Evolutionary conservation across 1,140 invertebrate species (phyloP), one percentile per base, ranked within the genome.

Genomic region (Propsilocerus akamusi): DNA sequence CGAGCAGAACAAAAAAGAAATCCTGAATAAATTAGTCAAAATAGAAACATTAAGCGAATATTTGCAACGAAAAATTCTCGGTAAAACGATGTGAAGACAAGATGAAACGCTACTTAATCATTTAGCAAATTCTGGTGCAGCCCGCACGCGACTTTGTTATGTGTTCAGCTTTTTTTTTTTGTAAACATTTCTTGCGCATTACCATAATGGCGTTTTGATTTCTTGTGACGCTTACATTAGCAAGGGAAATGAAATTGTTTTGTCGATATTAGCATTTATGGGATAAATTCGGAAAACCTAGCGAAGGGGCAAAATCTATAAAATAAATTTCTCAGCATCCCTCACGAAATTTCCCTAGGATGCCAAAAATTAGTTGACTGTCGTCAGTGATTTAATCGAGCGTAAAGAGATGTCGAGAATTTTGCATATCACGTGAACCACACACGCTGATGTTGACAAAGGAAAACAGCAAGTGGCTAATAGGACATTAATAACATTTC

Each of bases 401-500:
- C 34, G 34, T 41, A n/a, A n/a, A n/a, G n/a, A n/a, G n/a, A n/a
- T n/a, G 34, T 20, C 34, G 34, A 20, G 22, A 41, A 41, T 41
- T 41, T 41, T 41, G 34, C 34, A 5, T 20, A 41, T 41, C 34
- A 41, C 34, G 34, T 41, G 34, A n/a, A n/a, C 34, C 34, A 41
- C 34, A 41, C 34, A 41, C 34, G 34, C 34, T 41, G 34, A 20
- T 41, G 22, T 41, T 20, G 34, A n/a, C n/a, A n/a, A n/a, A n/a
- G n/a, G n/a, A n/a, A n/a, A n/a, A n/a, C n/a, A n/a, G n/a, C n/a
- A n/a, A n/a, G n/a, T 10, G n/a, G n/a, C n/a, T 46, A 17, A 6
- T 17, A 46, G 22, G 17, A 46, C 41, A 46, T 49, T 53, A 55
- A 63, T 59, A 11, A 66, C 17, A 11, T 37, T n/a, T 37, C 34